Conservation (phyloP, 1,140 invertebrate genomes). For the Drosophila guanche region DNA sequence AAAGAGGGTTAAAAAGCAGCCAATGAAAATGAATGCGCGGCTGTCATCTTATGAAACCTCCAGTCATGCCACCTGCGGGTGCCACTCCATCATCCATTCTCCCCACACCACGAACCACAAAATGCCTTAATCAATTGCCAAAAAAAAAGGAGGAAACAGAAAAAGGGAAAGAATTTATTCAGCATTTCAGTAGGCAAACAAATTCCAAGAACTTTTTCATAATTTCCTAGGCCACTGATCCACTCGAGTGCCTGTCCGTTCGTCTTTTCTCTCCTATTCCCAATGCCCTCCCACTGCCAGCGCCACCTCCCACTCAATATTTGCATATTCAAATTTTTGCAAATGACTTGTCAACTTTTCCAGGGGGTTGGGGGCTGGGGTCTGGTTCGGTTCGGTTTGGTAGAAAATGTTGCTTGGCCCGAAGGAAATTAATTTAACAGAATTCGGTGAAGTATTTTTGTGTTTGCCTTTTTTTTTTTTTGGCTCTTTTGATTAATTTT, state of each 20-base stretch:
- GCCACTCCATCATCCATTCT: constrained; percentile 28
- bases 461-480: neutral
- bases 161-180: constrained; percentile 11
- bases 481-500: constrained; percentile 50
- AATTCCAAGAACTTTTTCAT: constrained; percentile 55
- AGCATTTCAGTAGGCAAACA: constrained; percentile 48
- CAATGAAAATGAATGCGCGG: constrained; percentile 24
- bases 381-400: neutral
- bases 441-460: constrained; percentile 16
- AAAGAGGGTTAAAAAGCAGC: constrained; percentile 3
- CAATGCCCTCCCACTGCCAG: no score
- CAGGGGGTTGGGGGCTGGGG: neutral
- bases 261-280: no score
- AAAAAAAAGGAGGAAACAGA: neutral
- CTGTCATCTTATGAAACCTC: neutral
- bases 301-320: constrained; percentile 18
- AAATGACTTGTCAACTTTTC: constrained; percentile 54
- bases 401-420: constrained; percentile 42
- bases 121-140: constrained; percentile 34
- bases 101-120: neutral
- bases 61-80: constrained; percentile 25
- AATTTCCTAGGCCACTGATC: constrained; percentile 28
- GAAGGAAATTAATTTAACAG: constrained; percentile 56
- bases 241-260: constrained; percentile 3
- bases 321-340: constrained; percentile 68